Evolutionary conservation across 37 sponge, comb jelly and placozoan species (phyloP), one percentile per base, ranked within the genome.

Genomic region (Theonella swinhoei): DNA sequence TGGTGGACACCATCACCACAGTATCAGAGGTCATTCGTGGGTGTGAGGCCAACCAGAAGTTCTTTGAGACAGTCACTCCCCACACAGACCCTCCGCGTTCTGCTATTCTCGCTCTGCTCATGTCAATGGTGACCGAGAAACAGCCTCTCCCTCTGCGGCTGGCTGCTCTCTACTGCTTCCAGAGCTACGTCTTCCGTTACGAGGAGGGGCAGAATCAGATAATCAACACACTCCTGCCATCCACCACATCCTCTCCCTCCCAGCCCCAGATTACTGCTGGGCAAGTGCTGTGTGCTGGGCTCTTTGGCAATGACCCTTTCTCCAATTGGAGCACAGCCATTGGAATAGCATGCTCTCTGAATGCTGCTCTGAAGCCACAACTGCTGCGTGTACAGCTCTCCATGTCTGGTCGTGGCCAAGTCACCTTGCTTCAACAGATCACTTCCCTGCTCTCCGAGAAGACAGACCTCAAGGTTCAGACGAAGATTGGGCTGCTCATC

Each of bases 61-160:
- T 75, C 77, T 91, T 94, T 70, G 83, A 85, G 33, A 69, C 85
- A n/a, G 85, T 88, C 30, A 41, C 81, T 42, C 84, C 88, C 4
- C 89, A 91, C 43, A 84, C 91, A 38, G 79, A 38, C 41, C 91
- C 91, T 24, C 91, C 94, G 1, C 82, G 91, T 3, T 76, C 91
- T 0, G 98, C 95, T 29, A 76, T 95, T 62, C 86, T 97, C 33
- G 85, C 90, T 31, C 77, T 97, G 62, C 83, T 97, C 33, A 91
- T 93, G 93, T 93, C 91, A 41, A 94, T 97, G 95, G 93, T 94
- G 32, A 87, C 91, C 22, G 98, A 97, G 63, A 97, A 97, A 80
- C 95, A 94, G 47, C 89, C 91, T 0, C 72, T 93, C n/a, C 31
- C 67, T 0, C 72, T 92, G 9, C 75, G 95, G 1, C 64, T 89